Percentiles rank a stretch among this genome's conserved stretches.
These are phyloP conservation scores for Rhabdornis inornatus DNA, from an alignment of 2,113 vertebrate species.

Conservation along the genomic window DNA sequence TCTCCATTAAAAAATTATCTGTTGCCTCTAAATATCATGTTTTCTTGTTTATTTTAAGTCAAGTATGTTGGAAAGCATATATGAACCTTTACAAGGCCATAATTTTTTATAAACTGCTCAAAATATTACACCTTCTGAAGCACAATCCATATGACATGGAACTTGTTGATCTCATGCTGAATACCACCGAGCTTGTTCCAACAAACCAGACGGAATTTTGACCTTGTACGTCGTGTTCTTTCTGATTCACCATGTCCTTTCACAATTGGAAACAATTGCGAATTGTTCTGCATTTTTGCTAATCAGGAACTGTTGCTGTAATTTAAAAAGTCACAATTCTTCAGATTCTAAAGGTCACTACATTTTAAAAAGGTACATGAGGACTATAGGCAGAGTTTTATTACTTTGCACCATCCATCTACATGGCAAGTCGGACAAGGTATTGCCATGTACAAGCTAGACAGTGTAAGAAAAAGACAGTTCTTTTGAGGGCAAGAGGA, in stretches of 20 bases:
- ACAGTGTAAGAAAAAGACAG: not conserved
- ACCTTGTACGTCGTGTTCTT: not conserved
- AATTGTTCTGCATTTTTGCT: not conserved
- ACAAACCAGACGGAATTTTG: not conserved
- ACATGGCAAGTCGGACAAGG: not conserved
- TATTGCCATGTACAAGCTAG: not conserved
- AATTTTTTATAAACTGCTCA: not conserved
- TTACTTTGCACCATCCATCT: not conserved
- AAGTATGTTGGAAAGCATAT: not conserved
- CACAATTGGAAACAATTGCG: not conserved
- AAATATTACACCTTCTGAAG: not conserved
- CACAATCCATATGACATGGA: not conserved
- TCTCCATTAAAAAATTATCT: not conserved
- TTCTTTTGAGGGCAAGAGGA: not conserved
- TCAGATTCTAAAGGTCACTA: not conserved
- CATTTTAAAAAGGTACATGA: not conserved
- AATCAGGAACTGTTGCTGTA: not conserved
- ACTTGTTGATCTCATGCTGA: not conserved
- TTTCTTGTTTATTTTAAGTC: not conserved
- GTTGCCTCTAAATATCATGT: not conserved
- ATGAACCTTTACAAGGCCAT: not conserved
- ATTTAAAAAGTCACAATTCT: not conserved
- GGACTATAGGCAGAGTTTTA: not conserved
- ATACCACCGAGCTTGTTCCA: fast-evolving
- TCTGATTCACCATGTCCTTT: not conserved